Base-by-base conservation (phyloP, 2,888 invertebrate genomes). In the Notodonta ziczac region DNA sequence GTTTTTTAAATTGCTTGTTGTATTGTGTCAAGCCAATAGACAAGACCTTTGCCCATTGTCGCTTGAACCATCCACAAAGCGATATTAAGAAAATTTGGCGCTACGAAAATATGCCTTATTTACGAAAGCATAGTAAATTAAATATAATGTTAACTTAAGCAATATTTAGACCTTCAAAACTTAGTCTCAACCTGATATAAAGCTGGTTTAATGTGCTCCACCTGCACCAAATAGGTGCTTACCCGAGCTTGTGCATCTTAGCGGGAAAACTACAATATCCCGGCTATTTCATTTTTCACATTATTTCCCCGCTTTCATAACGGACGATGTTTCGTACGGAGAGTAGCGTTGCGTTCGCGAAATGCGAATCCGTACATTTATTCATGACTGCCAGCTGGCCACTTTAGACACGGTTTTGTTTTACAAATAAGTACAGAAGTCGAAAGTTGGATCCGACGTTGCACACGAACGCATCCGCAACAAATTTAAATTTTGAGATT, bases 311-410 rank as follows among this genome's bases (percentile, higher is more conserved):
- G 63, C 59, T 81, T 82, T 83, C 83, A 83, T 83, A 84, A 83
- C 80, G 77, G 78, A 76, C 77, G 78, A 66, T 70, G 65, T 69
- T 82, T 82, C 78, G 69, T 77, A 80, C 69, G 69, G 66, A 73
- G 74, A 66, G 73, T 73, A 73, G 67, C 73, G 73, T 75, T 75
- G 78, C 77, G 81, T 80, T 73, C 77, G 70, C 78, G 74, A 79
- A 84, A 83, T 77, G 73, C 77, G 76, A 78, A 78, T 81, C 79
- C 76, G 79, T 79, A 77, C 80, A 83, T 83, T 81, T 83, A 81
- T 85, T 84, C 81, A 82, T 80, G 77, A 76, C 74, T 77, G 77
- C 76, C 77, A 81, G 74, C 77, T 76, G 73, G 78, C 77, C 75
- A 78, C 76, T 82, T 81, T 72, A 76, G 63, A 53, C 72, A 60